These are phyloP conservation scores for Solenodon paradoxus DNA, from an alignment of 2,113 vertebrate genomes.

Conservation along the genomic window DNA sequence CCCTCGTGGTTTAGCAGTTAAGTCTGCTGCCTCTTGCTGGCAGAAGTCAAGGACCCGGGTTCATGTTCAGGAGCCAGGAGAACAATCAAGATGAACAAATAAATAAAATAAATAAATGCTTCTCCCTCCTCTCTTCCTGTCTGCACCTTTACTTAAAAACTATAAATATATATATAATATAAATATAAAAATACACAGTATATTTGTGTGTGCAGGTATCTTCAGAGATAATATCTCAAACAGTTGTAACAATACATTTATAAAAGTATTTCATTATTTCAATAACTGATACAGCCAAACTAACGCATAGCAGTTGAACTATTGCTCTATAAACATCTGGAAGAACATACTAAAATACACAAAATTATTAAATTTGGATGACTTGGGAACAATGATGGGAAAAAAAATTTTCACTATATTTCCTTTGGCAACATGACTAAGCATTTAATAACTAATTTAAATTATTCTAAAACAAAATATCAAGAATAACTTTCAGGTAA, in stretches of 20 bases:
- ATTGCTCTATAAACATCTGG: neutral
- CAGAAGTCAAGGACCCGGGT: no score
- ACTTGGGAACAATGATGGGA: neutral
- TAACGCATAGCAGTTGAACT: neutral
- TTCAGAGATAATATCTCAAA: neutral
- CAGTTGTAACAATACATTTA: neutral
- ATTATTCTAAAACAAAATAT: constrained; percentile 17
- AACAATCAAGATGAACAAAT: no score
- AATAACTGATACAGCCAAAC: neutral
- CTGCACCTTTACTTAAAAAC: no score
- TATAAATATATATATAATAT: no score
- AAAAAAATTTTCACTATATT: neutral
- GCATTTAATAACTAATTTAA: neutral
- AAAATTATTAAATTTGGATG: neutral
- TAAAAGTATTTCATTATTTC: constrained; percentile 24
- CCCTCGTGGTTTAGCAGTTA: no score
- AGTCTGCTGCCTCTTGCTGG: no score
- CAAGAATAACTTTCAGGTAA: neutral
- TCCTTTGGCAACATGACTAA: neutral
- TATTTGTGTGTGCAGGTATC: neutral
- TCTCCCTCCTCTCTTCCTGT: no score
- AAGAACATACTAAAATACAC: neutral
- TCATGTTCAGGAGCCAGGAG: no score
- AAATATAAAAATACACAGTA: no score
- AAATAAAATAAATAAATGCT: no score